phyloP scores from a whole-genome alignment of 2,113 vertebrate genomes.

The Condylura cristata region DNA sequence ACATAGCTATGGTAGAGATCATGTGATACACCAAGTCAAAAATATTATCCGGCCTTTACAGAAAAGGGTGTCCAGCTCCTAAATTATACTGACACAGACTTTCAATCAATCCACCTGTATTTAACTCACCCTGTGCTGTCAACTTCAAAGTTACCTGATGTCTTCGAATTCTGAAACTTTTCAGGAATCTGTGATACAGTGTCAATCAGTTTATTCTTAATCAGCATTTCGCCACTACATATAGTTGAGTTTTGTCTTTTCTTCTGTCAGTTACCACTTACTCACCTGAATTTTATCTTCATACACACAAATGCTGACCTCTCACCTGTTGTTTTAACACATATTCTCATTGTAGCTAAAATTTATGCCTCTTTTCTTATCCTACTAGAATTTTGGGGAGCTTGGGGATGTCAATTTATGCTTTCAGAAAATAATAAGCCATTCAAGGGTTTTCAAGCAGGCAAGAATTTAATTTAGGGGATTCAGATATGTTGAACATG shows the following conservation, averaged over 20 bases:
- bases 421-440: conserved; percentile 42
- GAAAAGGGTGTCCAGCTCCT: neutral
- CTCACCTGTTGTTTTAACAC: neutral
- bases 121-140: neutral
- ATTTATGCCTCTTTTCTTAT: neutral
- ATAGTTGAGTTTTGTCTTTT: neutral
- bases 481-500: neutral
- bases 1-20: neutral
- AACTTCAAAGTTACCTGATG: neutral
- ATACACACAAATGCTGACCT: neutral
- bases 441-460: conserved; percentile 6
- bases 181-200: neutral
- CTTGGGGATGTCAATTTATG: neutral
- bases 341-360: neutral
- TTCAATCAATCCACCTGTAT: neutral
- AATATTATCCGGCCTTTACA: neutral
- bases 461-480: neutral
- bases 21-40: neutral
- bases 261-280: neutral
- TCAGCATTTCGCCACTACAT: neutral
- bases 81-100: neutral
- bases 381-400: neutral
- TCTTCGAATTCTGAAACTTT: neutral
- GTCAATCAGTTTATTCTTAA: neutral
- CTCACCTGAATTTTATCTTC: neutral